Conservation (phyloP, 2,113 vertebrate species). For the Heterochromis multidens region DNA sequence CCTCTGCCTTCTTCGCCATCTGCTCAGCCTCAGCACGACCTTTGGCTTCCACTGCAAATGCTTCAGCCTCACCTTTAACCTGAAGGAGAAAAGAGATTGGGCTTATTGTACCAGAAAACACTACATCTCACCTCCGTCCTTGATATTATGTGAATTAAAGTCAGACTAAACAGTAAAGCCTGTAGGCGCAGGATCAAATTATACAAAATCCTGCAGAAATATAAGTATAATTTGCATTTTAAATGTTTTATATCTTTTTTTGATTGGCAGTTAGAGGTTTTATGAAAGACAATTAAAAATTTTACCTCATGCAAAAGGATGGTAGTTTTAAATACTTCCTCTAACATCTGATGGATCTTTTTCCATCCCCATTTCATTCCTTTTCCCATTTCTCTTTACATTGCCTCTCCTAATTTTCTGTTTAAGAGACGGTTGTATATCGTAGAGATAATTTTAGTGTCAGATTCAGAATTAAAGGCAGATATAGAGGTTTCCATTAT, state of each 20-base stretch:
- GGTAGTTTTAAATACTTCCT: not conserved
- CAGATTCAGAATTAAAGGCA: not conserved
- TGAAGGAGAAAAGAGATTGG: not conserved
- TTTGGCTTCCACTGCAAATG: slow-evolving; percentile 83
- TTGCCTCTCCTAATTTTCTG: not conserved
- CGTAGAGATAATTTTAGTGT: not conserved
- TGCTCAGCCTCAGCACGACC: slow-evolving; percentile 86
- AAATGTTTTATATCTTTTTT: too few relatives aligned
- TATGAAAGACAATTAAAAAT: too few relatives aligned
- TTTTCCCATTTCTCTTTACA: rapidly evolving
- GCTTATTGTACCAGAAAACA: not conserved
- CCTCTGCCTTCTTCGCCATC: slow-evolving; percentile 88
- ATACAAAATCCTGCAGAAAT: too few relatives aligned
- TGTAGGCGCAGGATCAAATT: too few relatives aligned
- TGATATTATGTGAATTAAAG: rapidly evolving
- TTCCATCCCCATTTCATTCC: rapidly evolving
- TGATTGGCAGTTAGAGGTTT: too few relatives aligned
- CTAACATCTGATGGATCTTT: not conserved
- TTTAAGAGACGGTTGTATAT: too few relatives aligned
- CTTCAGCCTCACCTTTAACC: slow-evolving; percentile 82
- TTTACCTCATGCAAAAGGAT: not conserved
- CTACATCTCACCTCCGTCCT: not conserved
- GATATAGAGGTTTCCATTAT: too few relatives aligned
- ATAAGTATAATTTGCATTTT: too few relatives aligned
- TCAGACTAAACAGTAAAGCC: too few relatives aligned